phyloP scores from a whole-genome alignment of 2,113 vertebrate genomes.

The Strix uralensis region DNA sequence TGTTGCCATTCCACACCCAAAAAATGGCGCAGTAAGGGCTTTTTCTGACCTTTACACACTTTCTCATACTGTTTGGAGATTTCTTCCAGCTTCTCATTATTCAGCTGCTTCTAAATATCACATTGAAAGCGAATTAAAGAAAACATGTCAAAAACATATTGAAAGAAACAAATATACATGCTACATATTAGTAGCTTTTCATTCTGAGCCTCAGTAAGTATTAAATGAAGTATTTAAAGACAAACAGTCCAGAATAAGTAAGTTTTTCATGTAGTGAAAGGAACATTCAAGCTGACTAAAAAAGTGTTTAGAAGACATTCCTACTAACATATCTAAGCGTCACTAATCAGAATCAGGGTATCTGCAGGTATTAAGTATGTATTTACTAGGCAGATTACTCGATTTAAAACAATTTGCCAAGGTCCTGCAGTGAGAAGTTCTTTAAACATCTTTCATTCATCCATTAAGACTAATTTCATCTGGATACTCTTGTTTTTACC shows the following conservation, averaged over 20 bases:
- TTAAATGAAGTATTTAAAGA: background rate
- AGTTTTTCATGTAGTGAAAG: background rate
- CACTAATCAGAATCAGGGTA: background rate
- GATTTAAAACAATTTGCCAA: too few relatives aligned
- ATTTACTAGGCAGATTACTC: too few relatives aligned
- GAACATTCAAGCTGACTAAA: background rate
- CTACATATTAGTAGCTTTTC: background rate
- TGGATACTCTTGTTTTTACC: too few relatives aligned
- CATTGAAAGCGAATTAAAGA: slow-evolving; percentile 1
- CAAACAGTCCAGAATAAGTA: background rate
- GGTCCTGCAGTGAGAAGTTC: too few relatives aligned
- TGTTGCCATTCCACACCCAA: background rate
- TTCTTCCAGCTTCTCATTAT: slow-evolving; percentile 75
- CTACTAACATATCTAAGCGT: background rate
- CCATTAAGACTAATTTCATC: too few relatives aligned
- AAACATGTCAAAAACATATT: background rate
- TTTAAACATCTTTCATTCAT: too few relatives aligned
- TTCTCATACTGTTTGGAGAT: slow-evolving; percentile 74
- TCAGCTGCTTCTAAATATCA: slow-evolving; percentile 76
- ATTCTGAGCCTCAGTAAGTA: background rate
- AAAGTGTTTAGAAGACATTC: background rate
- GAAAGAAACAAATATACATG: background rate
- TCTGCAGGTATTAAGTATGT: background rate
- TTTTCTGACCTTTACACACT: slow-evolving; percentile 79
- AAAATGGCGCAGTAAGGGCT: background rate